Base-by-base conservation (phyloP, 2,888 invertebrate genomes). In the Agelastica alni region DNA sequence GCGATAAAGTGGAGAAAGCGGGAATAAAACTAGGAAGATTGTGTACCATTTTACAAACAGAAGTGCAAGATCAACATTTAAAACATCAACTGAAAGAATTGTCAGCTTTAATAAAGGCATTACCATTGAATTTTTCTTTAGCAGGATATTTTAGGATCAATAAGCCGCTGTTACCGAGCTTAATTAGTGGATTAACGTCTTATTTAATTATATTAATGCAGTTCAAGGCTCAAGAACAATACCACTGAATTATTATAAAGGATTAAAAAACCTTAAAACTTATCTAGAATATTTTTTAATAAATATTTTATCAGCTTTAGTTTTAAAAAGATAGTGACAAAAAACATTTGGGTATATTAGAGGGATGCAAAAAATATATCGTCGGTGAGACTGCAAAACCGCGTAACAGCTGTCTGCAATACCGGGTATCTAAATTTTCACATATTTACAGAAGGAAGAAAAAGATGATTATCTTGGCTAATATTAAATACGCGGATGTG, bases 181-280 rank as follows among this genome's bases (percentile, higher is more conserved):
- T 43, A 10, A 3, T 43, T 10, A 31, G n/a, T 6, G 43, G 43
- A 12, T 10, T 43, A 3, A 43, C 43, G 2, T 17, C 17, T 6
- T 43, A 43, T 43, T 30, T 43, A 10, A 43, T 43, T 6, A 43
- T 43, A 10, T 17, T 43, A 18, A 30, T 43, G 30, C 43, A 43
- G 12, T 43, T 43, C 7, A 43, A 31, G 16, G 5, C 17, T 17
- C 43, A 43, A 31, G 26, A 32, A 7, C 16, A 9, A 7, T 26
- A 9, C 9, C 26, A 26, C 3, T 7, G 9, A n/a, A n/a, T n/a
- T n/a, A n/a, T n/a, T n/a, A n/a, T n/a, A n/a, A n/a, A n/a, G n/a
- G n/a, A n/a, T n/a, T n/a, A n/a, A n/a, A n/a, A n/a, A n/a, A n/a
- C n/a, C n/a, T n/a, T n/a, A 26, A 7, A 26, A 26, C 26, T 7